phyloP scores from a whole-genome alignment of 2,888 invertebrate species.

The Myathropa florea region DNA sequence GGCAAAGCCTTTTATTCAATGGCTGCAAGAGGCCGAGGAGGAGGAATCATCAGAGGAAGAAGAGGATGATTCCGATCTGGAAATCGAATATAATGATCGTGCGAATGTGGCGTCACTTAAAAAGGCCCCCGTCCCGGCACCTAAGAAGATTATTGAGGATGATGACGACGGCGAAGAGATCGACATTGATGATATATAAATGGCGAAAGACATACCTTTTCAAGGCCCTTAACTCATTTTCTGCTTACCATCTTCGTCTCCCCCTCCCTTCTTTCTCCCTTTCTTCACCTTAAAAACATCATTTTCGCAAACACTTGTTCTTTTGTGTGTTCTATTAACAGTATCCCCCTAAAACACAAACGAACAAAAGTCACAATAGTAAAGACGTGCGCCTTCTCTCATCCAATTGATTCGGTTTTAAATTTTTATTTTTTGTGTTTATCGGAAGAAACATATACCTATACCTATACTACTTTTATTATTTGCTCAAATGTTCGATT shows the following conservation, averaged over 20 bases:
- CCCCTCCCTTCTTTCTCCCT: not conserved
- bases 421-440: conserved; percentile 43
- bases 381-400: not conserved
- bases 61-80: conserved; percentile 83
- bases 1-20: conserved; percentile 96
- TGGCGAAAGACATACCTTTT: conserved; percentile 24
- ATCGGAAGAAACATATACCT: conserved; percentile 4
- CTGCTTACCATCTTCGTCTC: conserved; percentile 1
- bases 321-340: conserved; percentile 12
- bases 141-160: conserved; percentile 82
- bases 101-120: conserved; percentile 89
- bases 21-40: conserved; percentile 98
- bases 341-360: conserved; percentile 1
- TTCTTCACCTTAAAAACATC: conserved; percentile 1
- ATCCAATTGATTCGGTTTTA: conserved; percentile 21
- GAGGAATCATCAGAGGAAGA: conserved; percentile 90
- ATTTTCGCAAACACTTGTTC: conserved; percentile 19
- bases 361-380: not conserved
- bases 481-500: conserved; percentile 27
- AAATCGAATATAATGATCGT: conserved; percentile 95
- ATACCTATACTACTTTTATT: not conserved
- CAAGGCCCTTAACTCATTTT: conserved; percentile 25
- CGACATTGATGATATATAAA: conserved; percentile 95
- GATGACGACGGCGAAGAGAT: conserved; percentile 92
- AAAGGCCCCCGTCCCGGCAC: conserved; percentile 82